These are phyloP conservation scores for Ruditapes philippinarum DNA, from an alignment of 1,140 invertebrate genomes.

Conservation along the genomic window DNA sequence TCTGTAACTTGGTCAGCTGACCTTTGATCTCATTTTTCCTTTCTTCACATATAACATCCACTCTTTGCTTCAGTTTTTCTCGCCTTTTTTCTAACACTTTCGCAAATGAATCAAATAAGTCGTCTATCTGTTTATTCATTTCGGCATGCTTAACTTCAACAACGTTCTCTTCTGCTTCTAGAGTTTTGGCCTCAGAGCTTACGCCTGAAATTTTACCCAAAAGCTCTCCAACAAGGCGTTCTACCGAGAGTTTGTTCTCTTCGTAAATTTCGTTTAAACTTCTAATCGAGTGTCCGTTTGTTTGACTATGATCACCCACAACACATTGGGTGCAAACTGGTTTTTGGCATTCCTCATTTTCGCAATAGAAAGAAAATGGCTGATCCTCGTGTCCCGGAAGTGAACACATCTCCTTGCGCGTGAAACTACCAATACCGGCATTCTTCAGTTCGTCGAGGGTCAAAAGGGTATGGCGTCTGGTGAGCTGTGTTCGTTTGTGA, in stretches of 20 bases:
- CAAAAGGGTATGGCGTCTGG: constrained; percentile 48
- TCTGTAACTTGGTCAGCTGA: constrained; percentile 15
- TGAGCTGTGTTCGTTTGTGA: constrained; percentile 59
- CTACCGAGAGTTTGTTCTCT: constrained; percentile 53
- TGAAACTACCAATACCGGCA: constrained; percentile 58
- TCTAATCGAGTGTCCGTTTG: constrained; percentile 58
- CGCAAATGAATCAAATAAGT: constrained; percentile 37
- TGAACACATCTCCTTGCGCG: constrained; percentile 58
- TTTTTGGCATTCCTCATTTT: constrained; percentile 57
- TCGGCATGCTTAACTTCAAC: constrained; percentile 26
- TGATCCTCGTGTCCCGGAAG: constrained; percentile 62
- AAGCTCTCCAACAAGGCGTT: constrained; percentile 55
- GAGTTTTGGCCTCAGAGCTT: constrained; percentile 39
- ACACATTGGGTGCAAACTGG: constrained; percentile 60
- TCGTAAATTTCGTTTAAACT: constrained; percentile 51
- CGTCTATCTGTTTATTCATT: constrained; percentile 29
- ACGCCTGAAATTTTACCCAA: constrained; percentile 53
- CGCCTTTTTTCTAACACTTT: background rate
- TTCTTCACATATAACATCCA: constrained; percentile 49
- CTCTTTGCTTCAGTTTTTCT: constrained; percentile 61
- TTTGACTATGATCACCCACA: constrained; percentile 48
- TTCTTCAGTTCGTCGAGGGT: constrained; percentile 53
- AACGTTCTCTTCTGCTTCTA: constrained; percentile 4
- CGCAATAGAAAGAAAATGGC: constrained; percentile 59
- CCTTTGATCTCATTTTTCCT: background rate